A percentile compares a stretch with the other conserved stretches of the same genome.
These are phyloP conservation scores for Callocephalon fimbriatum DNA, from an alignment of 2,113 vertebrate species.

Conservation along the genomic window DNA sequence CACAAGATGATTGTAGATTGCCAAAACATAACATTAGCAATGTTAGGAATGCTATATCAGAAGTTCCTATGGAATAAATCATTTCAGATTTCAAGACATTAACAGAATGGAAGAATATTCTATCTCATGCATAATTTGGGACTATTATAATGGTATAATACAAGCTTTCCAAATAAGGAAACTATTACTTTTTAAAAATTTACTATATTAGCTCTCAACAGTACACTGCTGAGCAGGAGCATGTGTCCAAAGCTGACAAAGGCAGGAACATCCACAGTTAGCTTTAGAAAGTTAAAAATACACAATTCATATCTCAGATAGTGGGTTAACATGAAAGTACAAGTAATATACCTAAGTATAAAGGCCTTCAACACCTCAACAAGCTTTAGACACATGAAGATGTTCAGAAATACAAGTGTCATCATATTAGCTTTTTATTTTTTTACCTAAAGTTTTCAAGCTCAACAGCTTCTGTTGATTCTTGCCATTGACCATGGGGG, in stretches of 20 bases:
- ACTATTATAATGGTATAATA: not conserved
- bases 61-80: not conserved
- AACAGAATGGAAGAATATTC: not conserved
- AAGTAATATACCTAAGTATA: not conserved
- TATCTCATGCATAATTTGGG: not conserved
- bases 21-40: not conserved
- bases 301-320: not conserved
- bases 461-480: slow-evolving; percentile 80
- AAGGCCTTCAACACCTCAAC: not conserved
- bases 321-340: not conserved
- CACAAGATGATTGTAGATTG: not conserved
- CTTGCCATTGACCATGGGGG: slow-evolving; percentile 54
- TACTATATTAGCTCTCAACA: not conserved
- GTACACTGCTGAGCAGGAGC: not conserved
- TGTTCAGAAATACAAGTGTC: not conserved
- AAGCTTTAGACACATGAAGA: not conserved
- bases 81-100: not conserved
- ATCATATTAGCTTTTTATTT: not conserved
- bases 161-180: not conserved
- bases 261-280: not conserved
- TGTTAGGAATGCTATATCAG: not conserved
- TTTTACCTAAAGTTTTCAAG: slow-evolving; percentile 89
- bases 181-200: not conserved
- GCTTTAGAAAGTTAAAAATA: not conserved
- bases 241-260: not conserved